phyloP scores from a whole-genome alignment of 2,888 invertebrate species.

The Hipparchia sbordonii region DNA sequence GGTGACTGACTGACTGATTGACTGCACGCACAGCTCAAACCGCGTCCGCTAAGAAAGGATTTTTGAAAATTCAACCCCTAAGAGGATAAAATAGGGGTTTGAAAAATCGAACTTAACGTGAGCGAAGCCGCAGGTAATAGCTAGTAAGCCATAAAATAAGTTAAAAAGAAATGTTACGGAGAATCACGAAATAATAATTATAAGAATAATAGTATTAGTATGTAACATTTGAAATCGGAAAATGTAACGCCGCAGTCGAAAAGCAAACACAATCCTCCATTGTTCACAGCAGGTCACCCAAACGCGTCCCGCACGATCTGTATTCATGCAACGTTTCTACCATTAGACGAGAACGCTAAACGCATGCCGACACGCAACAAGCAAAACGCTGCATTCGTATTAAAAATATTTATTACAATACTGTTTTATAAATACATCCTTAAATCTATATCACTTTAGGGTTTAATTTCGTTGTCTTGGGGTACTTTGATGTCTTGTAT shows the following conservation, averaged over 20 bases:
- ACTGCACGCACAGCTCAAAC: too few species aligned
- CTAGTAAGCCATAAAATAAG: too few species aligned
- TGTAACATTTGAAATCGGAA: not conserved
- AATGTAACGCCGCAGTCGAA: constrained; percentile 31
- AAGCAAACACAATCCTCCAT: constrained; percentile 49
- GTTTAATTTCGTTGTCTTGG: constrained; percentile 56
- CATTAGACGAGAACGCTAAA: constrained; percentile 49
- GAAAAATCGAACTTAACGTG: too few species aligned
- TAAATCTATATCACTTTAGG: constrained; percentile 73
- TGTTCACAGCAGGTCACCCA: constrained; percentile 51
- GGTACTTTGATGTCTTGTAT: constrained; percentile 69
- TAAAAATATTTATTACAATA: constrained; percentile 78
- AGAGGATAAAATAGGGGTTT: too few species aligned
- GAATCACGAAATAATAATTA: not conserved
- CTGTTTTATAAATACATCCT: constrained; percentile 70
- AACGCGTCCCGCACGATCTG: constrained; percentile 48
- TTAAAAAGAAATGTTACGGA: too few species aligned
- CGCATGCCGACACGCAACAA: constrained; percentile 53
- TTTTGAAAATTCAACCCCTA: too few species aligned
- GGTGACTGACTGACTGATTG: too few species aligned
- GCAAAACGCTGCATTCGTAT: constrained; percentile 36
- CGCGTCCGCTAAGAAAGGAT: too few species aligned
- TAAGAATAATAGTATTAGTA: not conserved
- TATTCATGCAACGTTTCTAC: constrained; percentile 53
- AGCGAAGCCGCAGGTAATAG: too few species aligned